Evolutionary conservation across 2,113 vertebrate genomes (phyloP).

Genomic region (Isurus oxyrinchus): DNA sequence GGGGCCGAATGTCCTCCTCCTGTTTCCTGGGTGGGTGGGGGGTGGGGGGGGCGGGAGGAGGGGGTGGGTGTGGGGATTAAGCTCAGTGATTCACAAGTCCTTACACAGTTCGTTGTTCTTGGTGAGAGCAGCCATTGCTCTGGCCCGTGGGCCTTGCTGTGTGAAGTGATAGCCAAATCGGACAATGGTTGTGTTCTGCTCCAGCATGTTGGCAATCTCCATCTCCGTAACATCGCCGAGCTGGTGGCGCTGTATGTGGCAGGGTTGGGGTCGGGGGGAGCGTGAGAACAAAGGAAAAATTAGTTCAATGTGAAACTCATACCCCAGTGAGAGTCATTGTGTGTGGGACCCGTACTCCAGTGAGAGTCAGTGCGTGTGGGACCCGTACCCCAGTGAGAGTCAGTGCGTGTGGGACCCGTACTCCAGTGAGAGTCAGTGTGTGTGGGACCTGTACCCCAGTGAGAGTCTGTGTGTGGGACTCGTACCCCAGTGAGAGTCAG

Average conservation of each 20-base stretch:
- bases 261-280: no score
- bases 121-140: constrained; percentile 81
- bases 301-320: no score
- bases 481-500: background rate
- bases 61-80: no score
- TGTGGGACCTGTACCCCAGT: background rate
- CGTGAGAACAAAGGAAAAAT: background rate
- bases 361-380: background rate
- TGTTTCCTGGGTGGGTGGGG: no score
- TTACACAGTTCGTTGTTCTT: constrained; percentile 85
- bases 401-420: background rate
- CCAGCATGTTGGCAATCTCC: constrained; percentile 88
- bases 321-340: background rate
- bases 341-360: background rate
- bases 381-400: background rate
- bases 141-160: constrained; percentile 84
- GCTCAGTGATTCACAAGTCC: constrained; percentile 42
- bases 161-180: constrained; percentile 91
- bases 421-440: background rate
- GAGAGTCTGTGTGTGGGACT: background rate
- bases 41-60: no score
- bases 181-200: constrained; percentile 77
- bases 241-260: constrained; percentile 86
- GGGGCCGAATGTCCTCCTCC: no score
- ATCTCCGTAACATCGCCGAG: constrained; percentile 85